Evolutionary conservation across 1,140 invertebrate species (phyloP).

Genomic region (Bilobella aurantiaca): DNA sequence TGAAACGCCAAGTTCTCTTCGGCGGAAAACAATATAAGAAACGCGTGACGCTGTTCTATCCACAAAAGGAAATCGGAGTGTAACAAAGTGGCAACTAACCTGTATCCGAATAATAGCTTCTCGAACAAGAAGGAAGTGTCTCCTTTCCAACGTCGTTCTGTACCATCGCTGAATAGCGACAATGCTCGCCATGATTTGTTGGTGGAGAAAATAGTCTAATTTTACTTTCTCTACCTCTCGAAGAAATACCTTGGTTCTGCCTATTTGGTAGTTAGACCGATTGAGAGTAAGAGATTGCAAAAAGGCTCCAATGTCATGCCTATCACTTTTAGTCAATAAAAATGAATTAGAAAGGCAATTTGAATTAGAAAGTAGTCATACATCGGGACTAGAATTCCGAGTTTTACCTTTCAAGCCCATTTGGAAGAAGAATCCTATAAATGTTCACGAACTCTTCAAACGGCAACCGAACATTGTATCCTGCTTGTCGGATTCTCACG

Average conservation of each 20-base stretch:
- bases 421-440: conserved; percentile 79
- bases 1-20: too few species aligned
- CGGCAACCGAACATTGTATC: conserved; percentile 83
- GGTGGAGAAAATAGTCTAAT: conserved; percentile 79
- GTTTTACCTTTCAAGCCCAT: conserved; percentile 58
- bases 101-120: conserved; percentile 66
- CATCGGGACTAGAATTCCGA: too few species aligned
- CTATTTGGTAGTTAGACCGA: conserved; percentile 82
- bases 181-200: conserved; percentile 85
- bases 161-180: conserved; percentile 87
- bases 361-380: too few species aligned
- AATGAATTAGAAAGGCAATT: conserved; percentile 4
- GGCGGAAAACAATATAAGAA: not conserved
- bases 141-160: conserved; percentile 63
- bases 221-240: conserved; percentile 88
- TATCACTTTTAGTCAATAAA: conserved; percentile 46
- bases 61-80: too few species aligned
- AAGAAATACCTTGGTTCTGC: conserved; percentile 80
- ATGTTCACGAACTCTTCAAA: conserved; percentile 91
- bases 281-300: conserved; percentile 68
- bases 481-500: conserved; percentile 84
- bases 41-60: too few species aligned
- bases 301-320: conserved; percentile 68
- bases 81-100: too few species aligned
- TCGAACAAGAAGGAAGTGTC: conserved; percentile 61